Conservation (phyloP, 2,113 vertebrate species). For the Thamnophis sirtalis region DNA sequence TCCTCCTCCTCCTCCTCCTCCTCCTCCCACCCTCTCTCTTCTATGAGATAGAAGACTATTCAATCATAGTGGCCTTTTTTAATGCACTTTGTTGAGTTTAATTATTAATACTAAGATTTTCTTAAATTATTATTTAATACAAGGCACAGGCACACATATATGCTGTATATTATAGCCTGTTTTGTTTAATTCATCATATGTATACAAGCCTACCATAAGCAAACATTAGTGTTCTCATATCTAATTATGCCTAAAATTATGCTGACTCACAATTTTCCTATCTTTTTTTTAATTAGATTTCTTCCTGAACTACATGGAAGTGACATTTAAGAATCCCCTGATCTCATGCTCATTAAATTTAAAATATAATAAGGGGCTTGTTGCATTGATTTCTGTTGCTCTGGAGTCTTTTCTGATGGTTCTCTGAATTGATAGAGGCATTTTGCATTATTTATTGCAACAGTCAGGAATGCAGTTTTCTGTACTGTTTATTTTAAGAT, state of each 20-base stretch:
- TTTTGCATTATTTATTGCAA: slow-evolving; percentile 18
- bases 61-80: not conserved
- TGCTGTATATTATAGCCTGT: not conserved
- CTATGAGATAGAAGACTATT: not conserved
- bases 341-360: slow-evolving; percentile 13
- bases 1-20: fast-evolving
- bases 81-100: not conserved
- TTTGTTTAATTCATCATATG: slow-evolving; percentile 2
- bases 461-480: not conserved
- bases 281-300: not conserved
- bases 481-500: not conserved
- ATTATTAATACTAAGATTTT: not conserved
- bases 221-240: not conserved
- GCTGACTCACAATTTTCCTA: not conserved
- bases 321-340: slow-evolving; percentile 6
- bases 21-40: too few species aligned
- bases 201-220: not conserved
- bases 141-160: not conserved
- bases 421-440: not conserved
- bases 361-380: slow-evolving; percentile 10
- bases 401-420: not conserved
- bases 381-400: slow-evolving; percentile 9
- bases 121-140: not conserved
- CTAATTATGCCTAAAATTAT: not conserved
- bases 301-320: not conserved